A percentile compares a stretch with the other conserved stretches of the same genome.
Evolutionary conservation across 2,797 vertebrate species (phyloP).

Genomic region (Melanotaenia nigrans): DNA sequence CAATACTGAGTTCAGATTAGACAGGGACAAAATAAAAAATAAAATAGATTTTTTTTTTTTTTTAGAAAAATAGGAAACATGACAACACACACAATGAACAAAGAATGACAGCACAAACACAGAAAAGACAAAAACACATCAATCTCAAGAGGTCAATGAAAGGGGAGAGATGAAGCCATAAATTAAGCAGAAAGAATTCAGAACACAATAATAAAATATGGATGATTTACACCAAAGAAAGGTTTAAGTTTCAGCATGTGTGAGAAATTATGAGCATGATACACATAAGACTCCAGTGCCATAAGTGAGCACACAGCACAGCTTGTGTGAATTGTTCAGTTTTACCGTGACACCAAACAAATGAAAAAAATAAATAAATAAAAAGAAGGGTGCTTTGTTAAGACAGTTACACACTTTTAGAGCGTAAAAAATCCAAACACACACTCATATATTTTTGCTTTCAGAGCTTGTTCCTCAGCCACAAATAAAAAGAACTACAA

Average conservation of each 20-base stretch:
- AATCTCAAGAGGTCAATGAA: conserved; percentile 1
- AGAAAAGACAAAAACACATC: conserved; percentile 34
- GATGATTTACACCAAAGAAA: conserved; percentile 16
- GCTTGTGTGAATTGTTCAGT: conserved; percentile 26
- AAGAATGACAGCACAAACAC: conserved; percentile 26
- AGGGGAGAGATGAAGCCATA: conserved; percentile 41
- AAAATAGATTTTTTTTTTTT: not conserved
- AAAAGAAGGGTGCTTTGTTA: conserved; percentile 39
- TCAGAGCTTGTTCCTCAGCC: conserved; percentile 20
- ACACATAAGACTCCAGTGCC: conserved; percentile 21
- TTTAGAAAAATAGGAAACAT: conserved; percentile 2
- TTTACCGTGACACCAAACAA: conserved; percentile 34
- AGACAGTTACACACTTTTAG: conserved; percentile 10
- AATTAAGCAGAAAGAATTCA: conserved; percentile 33
- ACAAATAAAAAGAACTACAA: conserved; percentile 20
- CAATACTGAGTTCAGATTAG: conserved; percentile 2
- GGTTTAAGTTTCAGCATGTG: conserved; percentile 2
- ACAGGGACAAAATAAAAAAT: not conserved
- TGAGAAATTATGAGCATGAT: conserved; percentile 25
- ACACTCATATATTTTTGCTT: conserved; percentile 8
- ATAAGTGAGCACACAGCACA: conserved; percentile 52
- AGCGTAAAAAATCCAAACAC: conserved; percentile 21
- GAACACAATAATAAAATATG: conserved; percentile 22
- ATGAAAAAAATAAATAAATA: not conserved
- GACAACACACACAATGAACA: conserved; percentile 8